phyloP scores from a whole-genome alignment of 2,888 invertebrate species.

The Clivina fossor region DNA sequence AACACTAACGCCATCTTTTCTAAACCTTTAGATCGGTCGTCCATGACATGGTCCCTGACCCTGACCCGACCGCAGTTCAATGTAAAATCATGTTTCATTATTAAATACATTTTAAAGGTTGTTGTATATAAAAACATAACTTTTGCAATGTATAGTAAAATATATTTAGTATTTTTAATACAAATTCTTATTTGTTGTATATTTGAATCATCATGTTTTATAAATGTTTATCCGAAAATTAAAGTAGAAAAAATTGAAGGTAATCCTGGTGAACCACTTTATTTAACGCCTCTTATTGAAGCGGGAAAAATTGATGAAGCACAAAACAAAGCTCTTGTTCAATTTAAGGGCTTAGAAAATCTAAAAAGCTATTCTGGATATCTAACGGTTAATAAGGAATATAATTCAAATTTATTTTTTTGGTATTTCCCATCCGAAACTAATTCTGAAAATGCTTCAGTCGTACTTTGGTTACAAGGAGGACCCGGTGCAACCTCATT shows the following conservation, averaged over 20 bases:
- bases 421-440: constrained; percentile 86
- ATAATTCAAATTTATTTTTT: constrained; percentile 83
- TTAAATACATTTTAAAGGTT: too few species aligned
- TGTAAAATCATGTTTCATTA: too few species aligned
- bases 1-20: too few species aligned
- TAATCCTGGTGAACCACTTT: constrained; percentile 63
- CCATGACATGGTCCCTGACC: too few species aligned
- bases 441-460: constrained; percentile 62
- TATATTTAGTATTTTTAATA: constrained; percentile 1
- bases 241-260: constrained; percentile 38
- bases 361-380: constrained; percentile 77
- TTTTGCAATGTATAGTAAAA: constrained; percentile 5
- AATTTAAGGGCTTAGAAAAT: constrained; percentile 60
- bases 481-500: constrained; percentile 82
- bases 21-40: too few species aligned
- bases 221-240: constrained; percentile 36
- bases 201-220: constrained; percentile 16
- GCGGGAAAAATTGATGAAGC: constrained; percentile 70
- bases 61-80: too few species aligned
- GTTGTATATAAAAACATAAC: too few species aligned
- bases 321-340: constrained; percentile 57
- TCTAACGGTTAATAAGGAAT: constrained; percentile 77
- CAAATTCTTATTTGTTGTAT: constrained; percentile 11
- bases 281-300: constrained; percentile 74
- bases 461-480: constrained; percentile 83